Base-by-base conservation (phyloP, 64 coral and sea anemone genomes). In the Astreopora myriophthalma region DNA sequence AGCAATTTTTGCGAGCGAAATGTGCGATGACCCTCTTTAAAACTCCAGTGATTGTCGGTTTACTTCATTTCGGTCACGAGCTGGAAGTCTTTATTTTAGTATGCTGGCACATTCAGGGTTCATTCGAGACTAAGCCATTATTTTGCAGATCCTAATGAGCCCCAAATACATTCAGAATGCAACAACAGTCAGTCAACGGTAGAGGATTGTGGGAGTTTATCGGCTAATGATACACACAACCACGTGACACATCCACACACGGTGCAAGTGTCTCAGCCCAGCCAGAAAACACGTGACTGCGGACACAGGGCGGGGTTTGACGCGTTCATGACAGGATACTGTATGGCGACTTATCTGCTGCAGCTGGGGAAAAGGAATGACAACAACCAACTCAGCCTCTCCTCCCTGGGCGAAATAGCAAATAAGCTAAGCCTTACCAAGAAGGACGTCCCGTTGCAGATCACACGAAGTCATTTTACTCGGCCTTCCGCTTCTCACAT, bases 251-350 rank as follows among this genome's bases (percentile, higher is more conserved):
- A 38, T 26, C 61, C 26, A 6, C 28, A 22, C 33, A 38, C 22
- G 42, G 20, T 24, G 1, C 55, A 89, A 16, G 48, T 20, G 20
- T 48, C 62, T 23, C 37, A 71, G 25, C 44, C 71, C 17, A 85
- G 57, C 20, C 62, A 20, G 37, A 71, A 92, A 20, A 89, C 76
- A 4, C 88, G 73, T 20, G 85, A 77, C 10, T 77, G 96, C 33
- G 86, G 86, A 8, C 96, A 98, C 73, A 89, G 96, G 11, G 96
- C 96, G 2, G 96, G 96, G 3, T 94, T 98, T 86, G 96, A 98
- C 60, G 96, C 96, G 1, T 98, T 98, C 66, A 98, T 98, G 96
- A 98, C 96, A 20, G 96, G 96, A 12, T 98, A 82, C 67, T 95
- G 96, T 39, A 91, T 98, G 87, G 93, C 93, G 6, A 85, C 79